Evolutionary conservation across 2,888 invertebrate genomes (phyloP).

Genomic region (Callyntrura sp.): DNA sequence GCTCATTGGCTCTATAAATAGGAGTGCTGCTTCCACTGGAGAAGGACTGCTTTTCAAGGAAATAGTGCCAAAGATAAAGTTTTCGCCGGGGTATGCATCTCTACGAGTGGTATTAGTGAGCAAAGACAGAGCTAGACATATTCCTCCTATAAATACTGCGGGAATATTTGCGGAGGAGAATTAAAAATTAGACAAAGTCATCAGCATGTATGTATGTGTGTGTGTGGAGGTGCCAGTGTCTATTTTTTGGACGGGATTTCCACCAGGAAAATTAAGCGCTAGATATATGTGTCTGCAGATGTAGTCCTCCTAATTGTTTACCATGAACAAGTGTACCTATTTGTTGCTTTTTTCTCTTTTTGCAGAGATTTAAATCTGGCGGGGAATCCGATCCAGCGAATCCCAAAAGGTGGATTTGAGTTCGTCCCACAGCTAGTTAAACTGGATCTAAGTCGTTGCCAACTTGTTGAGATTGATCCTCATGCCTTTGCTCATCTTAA

Average conservation of each 20-base stretch:
- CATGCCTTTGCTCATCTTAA: constrained; percentile 92
- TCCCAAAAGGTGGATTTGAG: constrained; percentile 91
- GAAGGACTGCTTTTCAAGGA: constrained; percentile 24
- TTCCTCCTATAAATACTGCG: too few species aligned
- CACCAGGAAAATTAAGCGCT: neutral
- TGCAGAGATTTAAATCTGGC: constrained; percentile 90
- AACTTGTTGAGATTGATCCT: constrained; percentile 91
- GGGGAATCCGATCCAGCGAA: constrained; percentile 93
- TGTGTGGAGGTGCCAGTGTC: too few species aligned
- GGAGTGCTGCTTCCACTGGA: neutral
- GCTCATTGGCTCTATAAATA: constrained; percentile 33
- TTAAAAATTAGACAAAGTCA: too few species aligned
- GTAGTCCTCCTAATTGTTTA: neutral
- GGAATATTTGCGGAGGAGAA: too few species aligned
- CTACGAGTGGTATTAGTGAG: too few species aligned
- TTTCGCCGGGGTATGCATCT: neutral
- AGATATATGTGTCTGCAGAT: neutral
- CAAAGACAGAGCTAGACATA: too few species aligned
- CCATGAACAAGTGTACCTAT: neutral
- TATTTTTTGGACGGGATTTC: neutral
- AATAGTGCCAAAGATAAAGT: constrained; percentile 10
- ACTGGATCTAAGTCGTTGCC: constrained; percentile 93
- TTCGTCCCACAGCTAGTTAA: constrained; percentile 92
- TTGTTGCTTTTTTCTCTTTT: constrained; percentile 42
- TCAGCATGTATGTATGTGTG: neutral